phyloP scores from a whole-genome alignment of 2,888 invertebrate genomes.

The Glaucopsyche alexis region DNA sequence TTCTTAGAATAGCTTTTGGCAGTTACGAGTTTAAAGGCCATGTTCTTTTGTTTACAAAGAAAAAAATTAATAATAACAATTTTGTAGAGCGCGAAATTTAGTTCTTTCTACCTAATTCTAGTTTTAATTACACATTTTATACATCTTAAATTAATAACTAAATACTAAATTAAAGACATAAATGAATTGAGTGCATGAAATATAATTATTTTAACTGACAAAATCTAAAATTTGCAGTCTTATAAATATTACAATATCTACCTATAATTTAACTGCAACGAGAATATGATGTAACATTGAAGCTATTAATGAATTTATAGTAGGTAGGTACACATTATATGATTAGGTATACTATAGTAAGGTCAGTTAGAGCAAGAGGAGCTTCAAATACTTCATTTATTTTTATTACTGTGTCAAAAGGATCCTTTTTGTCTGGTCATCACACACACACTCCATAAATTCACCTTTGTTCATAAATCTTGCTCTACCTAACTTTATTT shows the following conservation, averaged over 20 bases:
- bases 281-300: slow-evolving; percentile 5
- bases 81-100: background rate
- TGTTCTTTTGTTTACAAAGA: background rate
- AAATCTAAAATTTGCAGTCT: background rate
- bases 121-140: slow-evolving; percentile 9
- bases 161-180: background rate
- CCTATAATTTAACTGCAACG: slow-evolving; percentile 1
- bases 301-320: background rate
- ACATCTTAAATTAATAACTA: slow-evolving; percentile 11
- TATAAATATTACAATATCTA: background rate
- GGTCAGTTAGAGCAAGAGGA: no score
- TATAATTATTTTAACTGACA: background rate
- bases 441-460: no score
- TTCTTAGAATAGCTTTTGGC: slow-evolving; percentile 21
- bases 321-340: no score
- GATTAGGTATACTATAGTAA: no score
- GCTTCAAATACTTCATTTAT: no score
- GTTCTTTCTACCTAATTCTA: slow-evolving; percentile 22
- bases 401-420: no score
- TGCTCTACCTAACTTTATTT: background rate
- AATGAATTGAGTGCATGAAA: background rate
- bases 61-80: background rate
- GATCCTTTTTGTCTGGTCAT: no score
- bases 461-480: no score
- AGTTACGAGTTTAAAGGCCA: background rate